Evolutionary conservation across 2,888 invertebrate genomes (phyloP).

Genomic region (Tiliacea aurago): DNA sequence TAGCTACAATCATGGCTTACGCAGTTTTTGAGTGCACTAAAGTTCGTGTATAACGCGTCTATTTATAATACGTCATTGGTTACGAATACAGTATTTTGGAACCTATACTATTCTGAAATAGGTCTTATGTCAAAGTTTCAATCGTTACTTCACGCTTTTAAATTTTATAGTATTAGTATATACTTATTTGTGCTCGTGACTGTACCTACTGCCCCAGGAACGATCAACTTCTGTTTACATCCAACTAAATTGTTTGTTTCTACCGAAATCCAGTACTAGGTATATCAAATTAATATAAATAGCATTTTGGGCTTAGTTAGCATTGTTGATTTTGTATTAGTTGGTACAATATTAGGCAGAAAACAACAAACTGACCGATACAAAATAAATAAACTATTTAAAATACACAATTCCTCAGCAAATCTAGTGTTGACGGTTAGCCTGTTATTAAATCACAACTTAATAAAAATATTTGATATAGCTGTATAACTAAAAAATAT

Average conservation of each 20-base stretch:
- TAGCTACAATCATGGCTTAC: no score
- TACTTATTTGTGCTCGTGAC: no score
- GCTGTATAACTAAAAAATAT: not conserved
- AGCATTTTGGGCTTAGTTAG: not conserved
- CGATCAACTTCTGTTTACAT: constrained; percentile 3
- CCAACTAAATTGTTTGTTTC: not conserved
- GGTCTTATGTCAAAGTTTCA: no score
- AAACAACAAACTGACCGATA: constrained; percentile 5
- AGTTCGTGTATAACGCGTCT: no score
- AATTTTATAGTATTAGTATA: no score
- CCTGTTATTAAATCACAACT: not conserved
- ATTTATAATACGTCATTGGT: no score
- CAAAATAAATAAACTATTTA: constrained; percentile 1
- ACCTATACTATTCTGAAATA: no score
- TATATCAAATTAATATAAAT: no score
- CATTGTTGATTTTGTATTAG: constrained; percentile 11
- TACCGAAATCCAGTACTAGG: not conserved
- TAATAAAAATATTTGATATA: not conserved
- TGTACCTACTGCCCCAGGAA: not conserved
- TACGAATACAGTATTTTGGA: no score
- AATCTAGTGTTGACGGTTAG: not conserved
- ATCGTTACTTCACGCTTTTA: no score
- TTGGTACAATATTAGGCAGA: not conserved
- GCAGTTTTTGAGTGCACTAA: no score
- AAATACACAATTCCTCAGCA: not conserved